A percentile compares a stretch with the other conserved stretches of the same genome.
These are phyloP conservation scores for Erpobdella octoculata DNA, from an alignment of 2,888 invertebrate genomes.

Conservation along the genomic window DNA sequence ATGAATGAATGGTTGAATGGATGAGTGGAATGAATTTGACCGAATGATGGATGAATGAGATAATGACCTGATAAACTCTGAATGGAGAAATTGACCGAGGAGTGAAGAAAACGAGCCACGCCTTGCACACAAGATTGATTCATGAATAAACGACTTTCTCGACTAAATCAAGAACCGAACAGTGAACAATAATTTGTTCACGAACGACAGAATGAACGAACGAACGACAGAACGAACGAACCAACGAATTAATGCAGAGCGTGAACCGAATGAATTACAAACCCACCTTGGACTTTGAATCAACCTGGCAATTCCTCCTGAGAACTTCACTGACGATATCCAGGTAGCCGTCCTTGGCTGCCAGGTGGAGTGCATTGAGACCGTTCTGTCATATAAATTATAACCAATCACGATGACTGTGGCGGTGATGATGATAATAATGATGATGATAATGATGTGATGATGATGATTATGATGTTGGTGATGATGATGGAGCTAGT, in stretches of 20 bases:
- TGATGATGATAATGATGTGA: too few species aligned
- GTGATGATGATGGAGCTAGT: background rate
- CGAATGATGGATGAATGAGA: too few species aligned
- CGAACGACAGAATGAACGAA: background rate
- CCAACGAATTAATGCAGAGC: slow-evolving; percentile 56
- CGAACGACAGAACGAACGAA: background rate
- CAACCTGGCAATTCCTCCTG: slow-evolving; percentile 83
- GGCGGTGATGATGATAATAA: background rate
- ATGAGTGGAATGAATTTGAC: too few species aligned
- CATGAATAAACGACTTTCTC: background rate
- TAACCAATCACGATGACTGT: background rate
- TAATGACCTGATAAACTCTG: too few species aligned
- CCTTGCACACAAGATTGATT: too few species aligned
- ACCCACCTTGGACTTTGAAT: slow-evolving; percentile 72
- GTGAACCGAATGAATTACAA: slow-evolving; percentile 47
- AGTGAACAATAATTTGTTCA: background rate
- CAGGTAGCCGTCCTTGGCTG: slow-evolving; percentile 89
- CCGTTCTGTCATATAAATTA: slow-evolving; percentile 36
- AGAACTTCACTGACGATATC: slow-evolving; percentile 92
- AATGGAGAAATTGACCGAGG: too few species aligned
- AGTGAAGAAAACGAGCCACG: too few species aligned
- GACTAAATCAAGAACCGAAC: background rate
- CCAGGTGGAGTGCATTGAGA: slow-evolving; percentile 87
- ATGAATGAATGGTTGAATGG: too few species aligned
- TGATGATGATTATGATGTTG: too few species aligned